These are phyloP conservation scores for Nilaparvata lugens DNA, from an alignment of 1,140 invertebrate genomes.

Conservation along the genomic window DNA sequence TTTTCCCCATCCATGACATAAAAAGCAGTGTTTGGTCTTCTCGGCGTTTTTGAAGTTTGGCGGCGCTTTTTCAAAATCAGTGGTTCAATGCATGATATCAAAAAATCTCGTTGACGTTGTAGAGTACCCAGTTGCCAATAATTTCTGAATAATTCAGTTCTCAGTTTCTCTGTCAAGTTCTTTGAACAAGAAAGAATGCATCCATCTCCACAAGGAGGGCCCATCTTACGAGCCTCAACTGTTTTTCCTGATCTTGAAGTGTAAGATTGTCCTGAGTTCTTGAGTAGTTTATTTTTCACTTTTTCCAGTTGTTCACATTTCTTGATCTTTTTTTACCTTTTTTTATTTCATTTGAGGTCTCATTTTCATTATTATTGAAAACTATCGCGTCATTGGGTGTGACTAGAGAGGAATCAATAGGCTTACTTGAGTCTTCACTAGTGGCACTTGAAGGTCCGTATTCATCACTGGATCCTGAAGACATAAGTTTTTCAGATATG, in stretches of 20 bases:
- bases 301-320: no score
- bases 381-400: not conserved
- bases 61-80: no score
- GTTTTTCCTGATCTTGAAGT: not conserved
- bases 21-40: not conserved
- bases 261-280: not conserved
- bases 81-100: not conserved
- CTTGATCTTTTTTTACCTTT: conserved; percentile 4
- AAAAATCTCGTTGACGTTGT: not conserved
- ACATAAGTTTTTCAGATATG: not conserved
- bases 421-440: not conserved
- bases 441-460: not conserved
- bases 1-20: not conserved
- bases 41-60: not conserved
- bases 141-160: no score
- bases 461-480: not conserved
- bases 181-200: conserved; percentile 16
- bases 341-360: not conserved
- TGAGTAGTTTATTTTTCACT: not conserved
- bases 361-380: not conserved
- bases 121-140: not conserved
- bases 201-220: conserved; percentile 11
- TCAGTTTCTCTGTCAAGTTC: conserved; percentile 1
- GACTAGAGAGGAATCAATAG: not conserved
- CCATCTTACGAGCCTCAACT: not conserved